Evolutionary conservation across 1,140 invertebrate species (phyloP).

Genomic region (Stegodyphus mimosarum): DNA sequence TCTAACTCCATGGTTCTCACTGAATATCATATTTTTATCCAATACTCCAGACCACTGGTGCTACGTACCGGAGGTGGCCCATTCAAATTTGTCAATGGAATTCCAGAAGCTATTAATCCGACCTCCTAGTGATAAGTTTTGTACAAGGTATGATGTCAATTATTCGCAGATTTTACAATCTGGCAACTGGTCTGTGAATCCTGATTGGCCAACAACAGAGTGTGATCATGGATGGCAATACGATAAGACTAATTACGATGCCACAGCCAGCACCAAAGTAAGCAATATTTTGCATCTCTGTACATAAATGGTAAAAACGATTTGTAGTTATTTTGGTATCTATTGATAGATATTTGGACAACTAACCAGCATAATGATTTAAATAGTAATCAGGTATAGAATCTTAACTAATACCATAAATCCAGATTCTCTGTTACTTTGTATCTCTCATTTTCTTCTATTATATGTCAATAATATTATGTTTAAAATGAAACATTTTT

Average conservation of each 20-base stretch:
- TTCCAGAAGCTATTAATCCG: slow-evolving; percentile 60
- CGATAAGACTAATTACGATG: neutral
- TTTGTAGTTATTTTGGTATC: too few relatives aligned
- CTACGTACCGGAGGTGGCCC: slow-evolving; percentile 69
- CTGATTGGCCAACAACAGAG: neutral
- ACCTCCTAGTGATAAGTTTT: neutral
- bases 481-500: too few relatives aligned
- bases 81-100: slow-evolving; percentile 68
- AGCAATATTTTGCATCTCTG: neutral
- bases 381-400: too few relatives aligned
- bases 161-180: neutral
- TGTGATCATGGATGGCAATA: slow-evolving; percentile 1
- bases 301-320: too few relatives aligned
- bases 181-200: neutral
- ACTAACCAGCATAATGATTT: too few relatives aligned
- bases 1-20: slow-evolving; percentile 36
- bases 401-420: too few relatives aligned
- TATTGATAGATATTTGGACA: too few relatives aligned
- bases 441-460: too few relatives aligned
- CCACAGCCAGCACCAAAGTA: neutral
- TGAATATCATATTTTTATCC: slow-evolving; percentile 71
- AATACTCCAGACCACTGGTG: slow-evolving; percentile 73
- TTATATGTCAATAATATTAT: too few relatives aligned
- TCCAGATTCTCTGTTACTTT: too few relatives aligned
- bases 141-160: slow-evolving; percentile 2